Conservation (phyloP, 2,113 vertebrate species). For the Syrrhaptes paradoxus region DNA sequence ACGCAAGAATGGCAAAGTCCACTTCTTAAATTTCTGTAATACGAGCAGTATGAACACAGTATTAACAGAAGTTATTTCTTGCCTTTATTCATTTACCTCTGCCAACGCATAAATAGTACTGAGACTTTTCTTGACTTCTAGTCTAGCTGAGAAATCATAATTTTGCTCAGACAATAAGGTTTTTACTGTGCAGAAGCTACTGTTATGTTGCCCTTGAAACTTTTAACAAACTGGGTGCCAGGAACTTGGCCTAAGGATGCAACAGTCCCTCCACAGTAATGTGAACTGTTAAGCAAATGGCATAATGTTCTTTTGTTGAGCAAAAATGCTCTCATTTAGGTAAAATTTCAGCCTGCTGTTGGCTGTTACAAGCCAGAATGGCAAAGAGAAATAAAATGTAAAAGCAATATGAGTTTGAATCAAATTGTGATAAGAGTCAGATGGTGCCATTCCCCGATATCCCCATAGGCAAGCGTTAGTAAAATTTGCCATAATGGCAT, state of each 20-base stretch:
- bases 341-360: constrained; percentile 79
- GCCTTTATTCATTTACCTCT: neutral
- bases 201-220: constrained; percentile 67
- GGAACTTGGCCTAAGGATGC: constrained; percentile 65
- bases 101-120: neutral
- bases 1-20: neutral
- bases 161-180: constrained; percentile 7
- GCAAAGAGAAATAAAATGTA: constrained; percentile 75
- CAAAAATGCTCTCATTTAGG: constrained; percentile 77
- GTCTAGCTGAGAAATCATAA: neutral
- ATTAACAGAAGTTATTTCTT: neutral
- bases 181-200: constrained; percentile 32
- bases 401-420: constrained; percentile 78
- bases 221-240: constrained; percentile 43
- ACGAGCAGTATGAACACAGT: neutral
- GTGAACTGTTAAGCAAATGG: constrained; percentile 80
- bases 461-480: constrained; percentile 72
- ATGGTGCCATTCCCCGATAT: constrained; percentile 72
- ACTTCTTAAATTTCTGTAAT: neutral
- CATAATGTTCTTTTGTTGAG: constrained; percentile 70
- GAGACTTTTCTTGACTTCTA: neutral
- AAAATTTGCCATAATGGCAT: constrained; percentile 66
- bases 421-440: constrained; percentile 79
- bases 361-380: constrained; percentile 74
- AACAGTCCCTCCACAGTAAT: constrained; percentile 66